Percentiles rank a stretch among this genome's conserved stretches.
These are phyloP conservation scores for Crioceris asparagi DNA, from an alignment of 2,888 invertebrate genomes.

Conservation along the genomic window DNA sequence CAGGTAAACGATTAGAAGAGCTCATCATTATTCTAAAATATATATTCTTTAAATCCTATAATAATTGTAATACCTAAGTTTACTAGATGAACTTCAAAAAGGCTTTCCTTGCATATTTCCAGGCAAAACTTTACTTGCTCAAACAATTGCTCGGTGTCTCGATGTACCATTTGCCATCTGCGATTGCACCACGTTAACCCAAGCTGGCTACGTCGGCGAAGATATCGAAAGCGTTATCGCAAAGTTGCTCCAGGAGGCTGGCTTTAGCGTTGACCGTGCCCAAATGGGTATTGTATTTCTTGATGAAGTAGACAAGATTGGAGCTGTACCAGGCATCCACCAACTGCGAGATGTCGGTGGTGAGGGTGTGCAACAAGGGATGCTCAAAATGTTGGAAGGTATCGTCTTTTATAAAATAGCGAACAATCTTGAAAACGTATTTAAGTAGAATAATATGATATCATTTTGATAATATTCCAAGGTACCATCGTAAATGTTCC, in stretches of 20 bases:
- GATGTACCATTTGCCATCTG: constrained; percentile 99
- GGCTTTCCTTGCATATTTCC: too few species aligned
- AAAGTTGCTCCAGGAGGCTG: constrained; percentile 87
- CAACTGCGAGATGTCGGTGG: constrained; percentile 95
- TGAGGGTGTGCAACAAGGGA: constrained; percentile 97
- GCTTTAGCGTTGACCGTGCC: constrained; percentile 89
- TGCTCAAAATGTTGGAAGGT: constrained; percentile 95
- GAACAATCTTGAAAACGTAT: too few species aligned
- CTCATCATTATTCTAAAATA: too few species aligned
- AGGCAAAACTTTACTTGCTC: constrained; percentile 94
- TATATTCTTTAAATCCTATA: too few species aligned
- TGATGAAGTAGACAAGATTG: constrained; percentile 98
- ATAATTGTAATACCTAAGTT: too few species aligned
- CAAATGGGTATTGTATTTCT: constrained; percentile 98
- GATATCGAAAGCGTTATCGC: constrained; percentile 98
- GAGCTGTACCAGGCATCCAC: constrained; percentile 88
- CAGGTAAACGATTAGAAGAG: constrained; percentile 59
- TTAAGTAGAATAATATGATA: too few species aligned
- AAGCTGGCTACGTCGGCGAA: constrained; percentile 98
- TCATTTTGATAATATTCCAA: too few species aligned
- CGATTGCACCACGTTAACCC: constrained; percentile 93
- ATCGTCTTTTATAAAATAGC: too few species aligned
- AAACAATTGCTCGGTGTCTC: constrained; percentile 93
- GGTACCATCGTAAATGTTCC: constrained; percentile 97
- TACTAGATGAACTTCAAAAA: too few species aligned